Percentiles rank a stretch among this genome's conserved stretches.
phyloP scores from a whole-genome alignment of 2,888 invertebrate genomes.

The Drosophila emarginata region DNA sequence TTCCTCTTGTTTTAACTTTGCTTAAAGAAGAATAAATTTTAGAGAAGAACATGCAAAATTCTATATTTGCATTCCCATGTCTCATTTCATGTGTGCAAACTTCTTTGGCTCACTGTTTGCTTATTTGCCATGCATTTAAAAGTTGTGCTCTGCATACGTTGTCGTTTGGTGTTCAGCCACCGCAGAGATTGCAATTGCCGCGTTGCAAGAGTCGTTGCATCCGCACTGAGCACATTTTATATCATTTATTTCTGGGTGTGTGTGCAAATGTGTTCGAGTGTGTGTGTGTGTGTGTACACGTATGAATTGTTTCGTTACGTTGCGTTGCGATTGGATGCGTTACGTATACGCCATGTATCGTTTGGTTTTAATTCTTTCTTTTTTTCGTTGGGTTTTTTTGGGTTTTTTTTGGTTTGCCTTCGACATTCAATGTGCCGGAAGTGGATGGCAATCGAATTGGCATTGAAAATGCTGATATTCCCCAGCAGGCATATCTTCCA shows the following conservation, averaged over 20 bases:
- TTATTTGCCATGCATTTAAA: slow-evolving; percentile 66
- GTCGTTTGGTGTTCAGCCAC: slow-evolving; percentile 34
- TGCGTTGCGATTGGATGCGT: slow-evolving; percentile 36
- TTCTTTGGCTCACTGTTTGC: slow-evolving; percentile 34
- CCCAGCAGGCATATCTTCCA: background rate
- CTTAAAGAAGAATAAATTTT: background rate
- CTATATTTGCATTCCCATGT: background rate
- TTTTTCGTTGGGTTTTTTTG: slow-evolving; percentile 34
- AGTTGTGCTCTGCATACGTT: slow-evolving; percentile 26
- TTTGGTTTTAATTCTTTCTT: slow-evolving; percentile 35
- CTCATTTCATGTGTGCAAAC: background rate
- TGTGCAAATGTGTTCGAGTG: slow-evolving; percentile 19
- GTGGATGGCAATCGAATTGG: slow-evolving; percentile 60
- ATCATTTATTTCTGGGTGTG: slow-evolving; percentile 57
- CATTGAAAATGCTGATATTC: slow-evolving; percentile 57
- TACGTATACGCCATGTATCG: slow-evolving; percentile 63
- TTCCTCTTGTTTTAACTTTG: too few species aligned
- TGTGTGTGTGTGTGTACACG: slow-evolving; percentile 12
- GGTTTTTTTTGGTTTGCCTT: slow-evolving; percentile 31
- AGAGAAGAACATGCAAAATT: background rate
- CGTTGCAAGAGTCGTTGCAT: slow-evolving; percentile 15
- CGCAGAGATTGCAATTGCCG: slow-evolving; percentile 41
- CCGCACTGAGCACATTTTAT: slow-evolving; percentile 60
- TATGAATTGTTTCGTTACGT: slow-evolving; percentile 54
- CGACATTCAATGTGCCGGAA: slow-evolving; percentile 47